phyloP scores from a whole-genome alignment of 2,888 invertebrate genomes.

The Nineta flava region DNA sequence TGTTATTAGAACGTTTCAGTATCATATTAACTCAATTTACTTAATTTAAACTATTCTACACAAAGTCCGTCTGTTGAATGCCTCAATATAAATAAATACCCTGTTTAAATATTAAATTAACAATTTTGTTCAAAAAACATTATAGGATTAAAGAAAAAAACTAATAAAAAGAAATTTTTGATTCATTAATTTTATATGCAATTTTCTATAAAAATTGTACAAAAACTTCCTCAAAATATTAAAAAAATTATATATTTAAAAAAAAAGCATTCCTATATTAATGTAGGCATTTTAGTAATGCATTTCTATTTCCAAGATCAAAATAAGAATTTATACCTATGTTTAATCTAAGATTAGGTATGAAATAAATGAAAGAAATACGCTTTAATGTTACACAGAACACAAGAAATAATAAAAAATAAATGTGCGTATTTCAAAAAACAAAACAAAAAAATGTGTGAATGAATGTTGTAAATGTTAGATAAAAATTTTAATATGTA shows the following conservation, averaged over 20 bases:
- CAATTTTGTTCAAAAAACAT: too few relatives aligned
- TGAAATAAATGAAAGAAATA: neutral
- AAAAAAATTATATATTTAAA: neutral
- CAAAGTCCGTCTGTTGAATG: too few relatives aligned
- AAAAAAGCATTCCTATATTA: neutral
- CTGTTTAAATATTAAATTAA: too few relatives aligned
- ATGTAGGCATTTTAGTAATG: neutral
- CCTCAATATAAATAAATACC: too few relatives aligned
- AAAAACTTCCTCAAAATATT: too few relatives aligned
- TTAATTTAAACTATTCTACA: too few relatives aligned
- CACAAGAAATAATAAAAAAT: conserved; percentile 1
- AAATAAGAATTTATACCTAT: neutral
- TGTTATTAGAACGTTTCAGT: too few relatives aligned
- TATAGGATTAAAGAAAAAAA: too few relatives aligned
- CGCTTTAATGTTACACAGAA: neutral
- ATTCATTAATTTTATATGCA: too few relatives aligned
- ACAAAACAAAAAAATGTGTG: neutral
- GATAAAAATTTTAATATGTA: conserved; percentile 5
- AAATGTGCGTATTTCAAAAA: conserved; percentile 2
- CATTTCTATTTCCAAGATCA: neutral
- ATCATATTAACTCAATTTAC: too few relatives aligned
- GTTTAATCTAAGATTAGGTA: neutral
- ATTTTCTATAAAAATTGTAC: too few relatives aligned
- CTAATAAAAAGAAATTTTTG: too few relatives aligned
- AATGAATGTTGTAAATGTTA: conserved; percentile 2